Evolutionary conservation across 2,113 vertebrate species (phyloP).

Genomic region (Ceuthmochares aereus): DNA sequence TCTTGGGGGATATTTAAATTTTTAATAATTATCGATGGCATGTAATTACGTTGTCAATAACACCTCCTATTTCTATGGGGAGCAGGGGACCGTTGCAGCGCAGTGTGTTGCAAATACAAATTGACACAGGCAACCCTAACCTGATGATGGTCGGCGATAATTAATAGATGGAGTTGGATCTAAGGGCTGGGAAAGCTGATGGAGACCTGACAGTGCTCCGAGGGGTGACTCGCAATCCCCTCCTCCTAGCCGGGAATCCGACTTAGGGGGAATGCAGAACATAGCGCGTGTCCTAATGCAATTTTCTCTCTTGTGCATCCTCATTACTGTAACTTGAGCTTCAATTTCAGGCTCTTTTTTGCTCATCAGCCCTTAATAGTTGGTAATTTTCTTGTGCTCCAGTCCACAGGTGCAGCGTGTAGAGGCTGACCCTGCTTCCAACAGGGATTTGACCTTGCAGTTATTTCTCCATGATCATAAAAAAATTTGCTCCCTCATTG

Average conservation of each 20-base stretch:
- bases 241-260: fast-evolving
- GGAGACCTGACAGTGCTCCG: background rate
- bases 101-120: background rate
- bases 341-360: background rate
- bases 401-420: fast-evolving
- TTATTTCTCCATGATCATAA: background rate
- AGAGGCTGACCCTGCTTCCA: background rate
- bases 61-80: background rate
- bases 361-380: background rate
- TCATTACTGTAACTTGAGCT: background rate
- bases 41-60: background rate
- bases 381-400: background rate
- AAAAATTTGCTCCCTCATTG: background rate
- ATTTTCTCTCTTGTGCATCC: background rate
- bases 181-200: background rate
- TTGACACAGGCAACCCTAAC: background rate
- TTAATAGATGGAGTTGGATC: background rate
- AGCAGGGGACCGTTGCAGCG: background rate
- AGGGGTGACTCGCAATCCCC: background rate
- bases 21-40: background rate
- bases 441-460: background rate
- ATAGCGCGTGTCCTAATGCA: background rate
- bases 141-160: background rate
- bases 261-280: too few species aligned
- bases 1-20: background rate